These are phyloP conservation scores for Dendroctonus ponderosae DNA, from an alignment of 1,140 invertebrate species.

Conservation along the genomic window DNA sequence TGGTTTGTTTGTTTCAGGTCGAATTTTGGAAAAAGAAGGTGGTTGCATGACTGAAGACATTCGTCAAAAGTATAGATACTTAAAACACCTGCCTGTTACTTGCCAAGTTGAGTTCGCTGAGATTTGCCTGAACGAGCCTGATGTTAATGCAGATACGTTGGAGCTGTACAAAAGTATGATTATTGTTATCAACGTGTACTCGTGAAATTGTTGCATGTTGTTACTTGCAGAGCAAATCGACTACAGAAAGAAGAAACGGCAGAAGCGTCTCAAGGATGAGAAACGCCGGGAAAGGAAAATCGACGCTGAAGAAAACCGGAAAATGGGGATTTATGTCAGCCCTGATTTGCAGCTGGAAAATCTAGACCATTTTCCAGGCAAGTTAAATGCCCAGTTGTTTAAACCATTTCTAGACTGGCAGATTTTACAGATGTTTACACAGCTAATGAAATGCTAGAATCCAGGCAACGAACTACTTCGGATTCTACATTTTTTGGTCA, in stretches of 20 bases:
- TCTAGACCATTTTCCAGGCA: constrained; percentile 63
- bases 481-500: too few species aligned
- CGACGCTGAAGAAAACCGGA: constrained; percentile 67
- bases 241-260: constrained; percentile 61
- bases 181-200: constrained; percentile 5
- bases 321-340: constrained; percentile 62
- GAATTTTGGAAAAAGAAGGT: constrained; percentile 79
- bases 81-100: constrained; percentile 85
- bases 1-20: constrained; percentile 7
- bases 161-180: constrained; percentile 63
- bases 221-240: constrained; percentile 62
- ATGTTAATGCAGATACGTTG: constrained; percentile 67
- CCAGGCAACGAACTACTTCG: too few species aligned
- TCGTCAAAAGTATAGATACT: constrained; percentile 72
- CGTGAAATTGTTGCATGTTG: constrained; percentile 4
- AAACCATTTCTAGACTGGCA: too few species aligned
- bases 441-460: constrained; percentile 56
- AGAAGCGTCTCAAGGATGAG: constrained; percentile 67
- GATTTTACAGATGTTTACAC: constrained; percentile 46
- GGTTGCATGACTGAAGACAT: constrained; percentile 81
- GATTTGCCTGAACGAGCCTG: constrained; percentile 71
- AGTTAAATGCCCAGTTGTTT: constrained; percentile 41
- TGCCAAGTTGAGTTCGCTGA: constrained; percentile 90
- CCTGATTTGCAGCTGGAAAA: constrained; percentile 63
- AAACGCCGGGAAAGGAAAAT: constrained; percentile 68